phyloP scores from a whole-genome alignment of 2,797 vertebrate genomes.

The Pogonophryne albipinna region DNA sequence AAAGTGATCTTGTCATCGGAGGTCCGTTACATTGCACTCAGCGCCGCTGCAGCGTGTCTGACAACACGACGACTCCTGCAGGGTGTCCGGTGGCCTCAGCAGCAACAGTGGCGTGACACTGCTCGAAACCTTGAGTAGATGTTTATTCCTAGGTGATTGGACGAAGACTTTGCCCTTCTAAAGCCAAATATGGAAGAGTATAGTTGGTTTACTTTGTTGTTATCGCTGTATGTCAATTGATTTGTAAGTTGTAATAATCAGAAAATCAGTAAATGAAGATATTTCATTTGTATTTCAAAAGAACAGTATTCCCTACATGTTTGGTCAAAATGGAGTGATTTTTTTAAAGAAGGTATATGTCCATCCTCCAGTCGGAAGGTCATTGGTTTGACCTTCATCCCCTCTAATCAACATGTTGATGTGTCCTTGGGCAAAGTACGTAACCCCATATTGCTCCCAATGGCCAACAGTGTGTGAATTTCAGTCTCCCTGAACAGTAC shows the following conservation, averaged over 20 bases:
- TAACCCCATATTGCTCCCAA: too few relatives aligned
- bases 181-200: constrained; percentile 6
- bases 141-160: constrained; percentile 47
- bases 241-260: not conserved
- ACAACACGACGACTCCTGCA: constrained; percentile 44
- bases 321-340: not conserved
- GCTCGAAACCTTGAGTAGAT: constrained; percentile 25
- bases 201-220: not conserved
- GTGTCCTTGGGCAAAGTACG: too few relatives aligned
- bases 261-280: too few relatives aligned
- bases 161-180: constrained; percentile 16
- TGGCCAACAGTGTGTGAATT: too few relatives aligned
- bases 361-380: too few relatives aligned
- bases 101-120: constrained; percentile 19
- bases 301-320: not conserved
- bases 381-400: too few relatives aligned
- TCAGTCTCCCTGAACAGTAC: too few relatives aligned
- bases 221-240: not conserved
- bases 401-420: too few relatives aligned
- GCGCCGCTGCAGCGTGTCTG: constrained; percentile 20
- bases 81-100: constrained; percentile 44
- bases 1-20: constrained; percentile 23
- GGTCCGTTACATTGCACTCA: constrained; percentile 21
- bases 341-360: too few relatives aligned
- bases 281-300: too few relatives aligned